Base-by-base conservation (phyloP, 2,888 invertebrate species). In the Drosophila robusta region DNA sequence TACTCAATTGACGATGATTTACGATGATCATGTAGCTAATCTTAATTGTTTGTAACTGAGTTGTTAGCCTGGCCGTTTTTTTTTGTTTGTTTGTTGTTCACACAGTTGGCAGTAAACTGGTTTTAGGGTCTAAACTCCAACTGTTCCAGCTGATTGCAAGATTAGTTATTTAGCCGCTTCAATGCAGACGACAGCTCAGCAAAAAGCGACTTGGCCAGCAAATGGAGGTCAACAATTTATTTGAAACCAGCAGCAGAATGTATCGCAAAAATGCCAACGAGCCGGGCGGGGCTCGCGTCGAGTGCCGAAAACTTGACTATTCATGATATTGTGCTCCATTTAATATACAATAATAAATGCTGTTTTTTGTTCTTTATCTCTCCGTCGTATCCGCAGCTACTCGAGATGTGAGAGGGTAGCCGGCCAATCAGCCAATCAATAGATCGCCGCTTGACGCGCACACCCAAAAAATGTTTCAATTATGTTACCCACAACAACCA, bases 391-490 rank as follows among this genome's bases (percentile, higher is more conserved):
- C 12, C 29, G 39, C 44, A 78, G 78, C 46, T 58, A 32, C 54
- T 60, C 49, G 76, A 70, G 46, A 83, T 83, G 82, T 80, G 71
- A 80, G 47, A 52, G 63, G 54, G 14, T 11, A 50, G 42, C 12
- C 45, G 50, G 45, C 22, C 44, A 62, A 62, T 22, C 56, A 58
- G 75, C 42, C 56, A 67, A 60, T 62, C 65, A 55, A 75, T 80
- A 63, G 73, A 78, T 70, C 61, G 85, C 73, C 78, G 85, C 54
- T 73, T 47, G 69, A 70, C 54, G 65, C 50, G 65, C 62, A 75
- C 56, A 75, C 29, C 74, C 79, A 62, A 61, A 78, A 86, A 80
- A 84, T 84, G 83, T 78, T 80, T 78, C 87, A 84, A 84, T 83
- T 84, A 84, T 84, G 83, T 76, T 86, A 86, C 62, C 72, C 71